A percentile compares a stretch with the other conserved stretches of the same genome.
Conservation (phyloP, 1,140 invertebrate genomes). For the Orussus abietinus region DNA sequence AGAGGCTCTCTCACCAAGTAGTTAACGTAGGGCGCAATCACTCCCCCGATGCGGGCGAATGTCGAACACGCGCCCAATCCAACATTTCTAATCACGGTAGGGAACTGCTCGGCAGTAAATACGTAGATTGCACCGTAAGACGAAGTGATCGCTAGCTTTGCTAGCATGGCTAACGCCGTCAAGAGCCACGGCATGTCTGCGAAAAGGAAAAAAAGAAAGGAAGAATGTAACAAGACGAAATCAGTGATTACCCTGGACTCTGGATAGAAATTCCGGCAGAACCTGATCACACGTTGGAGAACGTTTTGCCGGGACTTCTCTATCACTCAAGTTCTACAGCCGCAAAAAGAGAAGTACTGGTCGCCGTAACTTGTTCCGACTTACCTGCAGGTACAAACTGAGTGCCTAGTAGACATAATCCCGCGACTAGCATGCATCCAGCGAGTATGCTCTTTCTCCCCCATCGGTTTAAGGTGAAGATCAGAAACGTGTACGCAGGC, state of each 20-base stretch:
- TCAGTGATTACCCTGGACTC: too few relatives aligned
- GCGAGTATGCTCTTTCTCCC: conserved; percentile 68
- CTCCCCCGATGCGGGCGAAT: conserved; percentile 72
- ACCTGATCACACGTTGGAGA: too few relatives aligned
- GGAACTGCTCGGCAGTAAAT: conserved; percentile 79
- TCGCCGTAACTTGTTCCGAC: conserved; percentile 9
- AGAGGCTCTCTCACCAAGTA: conserved; percentile 60
- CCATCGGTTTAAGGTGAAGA: conserved; percentile 70
- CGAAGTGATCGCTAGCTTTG: conserved; percentile 77
- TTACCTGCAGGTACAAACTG: conserved; percentile 59
- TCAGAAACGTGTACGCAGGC: conserved; percentile 67
- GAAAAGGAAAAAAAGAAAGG: too few relatives aligned
- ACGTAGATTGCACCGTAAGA: conserved; percentile 78
- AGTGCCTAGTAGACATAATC: conserved; percentile 59
- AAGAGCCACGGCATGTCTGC: conserved; percentile 60
- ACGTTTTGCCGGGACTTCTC: too few relatives aligned
- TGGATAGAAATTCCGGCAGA: too few relatives aligned
- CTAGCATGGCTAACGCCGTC: conserved; percentile 70
- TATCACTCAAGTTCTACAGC: too few relatives aligned
- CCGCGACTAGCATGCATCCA: conserved; percentile 67
- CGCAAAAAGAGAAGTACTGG: too few relatives aligned
- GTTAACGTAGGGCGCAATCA: conserved; percentile 71
- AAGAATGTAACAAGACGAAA: too few relatives aligned
- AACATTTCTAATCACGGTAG: conserved; percentile 76
- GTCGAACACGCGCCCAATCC: conserved; percentile 75